These are phyloP conservation scores for Patagioenas fasciata DNA, from an alignment of 2,113 vertebrate genomes.

Conservation along the genomic window DNA sequence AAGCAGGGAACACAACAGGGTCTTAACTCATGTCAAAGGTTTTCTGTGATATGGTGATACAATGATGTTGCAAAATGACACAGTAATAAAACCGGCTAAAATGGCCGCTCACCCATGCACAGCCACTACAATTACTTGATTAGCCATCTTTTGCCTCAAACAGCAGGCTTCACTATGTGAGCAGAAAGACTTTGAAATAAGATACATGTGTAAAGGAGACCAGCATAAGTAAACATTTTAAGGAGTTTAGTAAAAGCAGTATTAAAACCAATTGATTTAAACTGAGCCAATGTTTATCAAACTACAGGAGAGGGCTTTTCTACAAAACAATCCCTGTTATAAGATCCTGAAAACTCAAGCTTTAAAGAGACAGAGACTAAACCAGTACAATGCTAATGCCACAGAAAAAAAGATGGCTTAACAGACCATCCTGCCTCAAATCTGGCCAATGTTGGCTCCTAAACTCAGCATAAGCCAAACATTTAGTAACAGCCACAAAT, in stretches of 20 bases:
- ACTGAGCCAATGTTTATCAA: not conserved
- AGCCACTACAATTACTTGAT: not conserved
- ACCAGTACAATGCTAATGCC: not conserved
- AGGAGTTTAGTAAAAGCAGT: not conserved
- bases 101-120: not conserved
- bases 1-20: not conserved
- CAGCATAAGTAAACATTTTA: constrained; percentile 20
- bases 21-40: not conserved
- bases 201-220: not conserved
- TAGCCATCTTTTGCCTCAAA: not conserved
- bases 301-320: not conserved
- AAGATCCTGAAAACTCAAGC: not conserved
- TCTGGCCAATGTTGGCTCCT: not conserved
- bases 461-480: not conserved
- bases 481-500: not conserved
- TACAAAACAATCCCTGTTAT: not conserved
- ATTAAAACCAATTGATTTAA: not conserved
- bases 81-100: not conserved
- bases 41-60: not conserved
- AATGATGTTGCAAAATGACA: not conserved
- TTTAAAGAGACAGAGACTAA: not conserved
- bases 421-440: not conserved
- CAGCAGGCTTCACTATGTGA: not conserved
- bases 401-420: not conserved
- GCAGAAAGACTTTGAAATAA: constrained; percentile 16